phyloP scores from a whole-genome alignment of 2,797 vertebrate genomes.

The Parauchenoglanis punctatus region DNA sequence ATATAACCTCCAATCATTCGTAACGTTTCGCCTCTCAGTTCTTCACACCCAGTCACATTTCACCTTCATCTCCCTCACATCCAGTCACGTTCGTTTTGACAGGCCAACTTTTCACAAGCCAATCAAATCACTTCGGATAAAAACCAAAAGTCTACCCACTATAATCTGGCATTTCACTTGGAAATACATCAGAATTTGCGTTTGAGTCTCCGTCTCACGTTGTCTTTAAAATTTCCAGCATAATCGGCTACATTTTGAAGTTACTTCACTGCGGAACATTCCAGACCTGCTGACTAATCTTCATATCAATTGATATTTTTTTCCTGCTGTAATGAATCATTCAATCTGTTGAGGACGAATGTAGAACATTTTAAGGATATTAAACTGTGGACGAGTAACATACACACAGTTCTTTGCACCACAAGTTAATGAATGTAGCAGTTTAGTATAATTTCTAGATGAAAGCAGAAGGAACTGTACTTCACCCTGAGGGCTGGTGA shows the following conservation, averaged over 20 bases:
- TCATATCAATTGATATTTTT: not conserved
- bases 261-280: constrained; percentile 25
- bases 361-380: not conserved
- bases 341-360: not conserved
- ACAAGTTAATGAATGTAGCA: constrained; percentile 22
- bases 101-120: not conserved
- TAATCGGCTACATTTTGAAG: not conserved
- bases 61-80: too few relatives aligned
- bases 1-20: too few relatives aligned
- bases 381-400: not conserved
- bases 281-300: constrained; percentile 18
- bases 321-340: not conserved
- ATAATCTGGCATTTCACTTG: not conserved
- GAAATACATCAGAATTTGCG: not conserved
- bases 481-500: not conserved
- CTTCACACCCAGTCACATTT: not conserved
- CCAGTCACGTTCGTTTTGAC: not conserved
- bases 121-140: not conserved
- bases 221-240: not conserved
- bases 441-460: not conserved
- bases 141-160: not conserved
- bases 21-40: not conserved
- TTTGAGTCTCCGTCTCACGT: not conserved
- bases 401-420: not conserved
- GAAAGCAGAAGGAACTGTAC: not conserved